Evolutionary conservation across 2,888 invertebrate species (phyloP).

Genomic region (Pheosia tremula): DNA sequence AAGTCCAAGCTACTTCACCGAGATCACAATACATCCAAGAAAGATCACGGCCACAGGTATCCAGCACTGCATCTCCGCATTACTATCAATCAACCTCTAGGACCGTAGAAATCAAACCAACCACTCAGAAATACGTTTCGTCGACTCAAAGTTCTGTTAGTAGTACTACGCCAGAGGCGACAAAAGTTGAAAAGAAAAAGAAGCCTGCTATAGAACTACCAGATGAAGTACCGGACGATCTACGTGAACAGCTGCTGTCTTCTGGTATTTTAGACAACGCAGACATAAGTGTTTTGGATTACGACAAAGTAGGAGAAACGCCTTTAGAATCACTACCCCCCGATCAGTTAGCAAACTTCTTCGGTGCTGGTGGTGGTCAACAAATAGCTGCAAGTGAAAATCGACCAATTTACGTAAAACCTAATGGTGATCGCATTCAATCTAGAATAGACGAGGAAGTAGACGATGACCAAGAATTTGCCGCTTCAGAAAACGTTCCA

Average conservation of each 20-base stretch:
- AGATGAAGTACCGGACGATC: slow-evolving; percentile 95
- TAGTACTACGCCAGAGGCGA: slow-evolving; percentile 67
- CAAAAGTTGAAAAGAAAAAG: slow-evolving; percentile 83
- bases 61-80: slow-evolving; percentile 64
- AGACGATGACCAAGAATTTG: slow-evolving; percentile 82
- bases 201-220: slow-evolving; percentile 86
- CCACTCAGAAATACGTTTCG: slow-evolving; percentile 78
- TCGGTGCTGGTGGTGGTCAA: slow-evolving; percentile 91
- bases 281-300: slow-evolving; percentile 94
- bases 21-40: slow-evolving; percentile 72
- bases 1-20: slow-evolving; percentile 63
- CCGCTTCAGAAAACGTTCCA: slow-evolving; percentile 81
- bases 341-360: slow-evolving; percentile 94
- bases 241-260: slow-evolving; percentile 91
- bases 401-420: slow-evolving; percentile 86
- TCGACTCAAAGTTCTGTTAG: slow-evolving; percentile 75
- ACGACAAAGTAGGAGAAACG: slow-evolving; percentile 94
- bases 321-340: slow-evolving; percentile 92
- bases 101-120: slow-evolving; percentile 77
- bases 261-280: slow-evolving; percentile 95
- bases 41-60: slow-evolving; percentile 62
- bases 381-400: slow-evolving; percentile 89
- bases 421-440: slow-evolving; percentile 85
- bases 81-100: slow-evolving; percentile 75
- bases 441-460: slow-evolving; percentile 75